Percentiles rank a stretch among this genome's conserved stretches.
Conservation (phyloP, 2,888 invertebrate genomes). For the Sepioteuthis lessoniana region DNA sequence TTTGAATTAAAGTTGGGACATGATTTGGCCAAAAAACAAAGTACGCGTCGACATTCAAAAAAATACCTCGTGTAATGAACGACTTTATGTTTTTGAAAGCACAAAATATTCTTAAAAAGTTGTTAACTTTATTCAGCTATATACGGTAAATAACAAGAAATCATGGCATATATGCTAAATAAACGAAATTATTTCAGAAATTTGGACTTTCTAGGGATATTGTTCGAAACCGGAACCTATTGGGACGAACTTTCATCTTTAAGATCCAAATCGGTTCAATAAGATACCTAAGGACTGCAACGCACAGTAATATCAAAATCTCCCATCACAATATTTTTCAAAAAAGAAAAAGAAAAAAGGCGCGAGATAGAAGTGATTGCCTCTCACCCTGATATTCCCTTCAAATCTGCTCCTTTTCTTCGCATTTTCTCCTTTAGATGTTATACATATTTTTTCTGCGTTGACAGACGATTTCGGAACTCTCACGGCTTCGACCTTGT, state of each 20-base stretch:
- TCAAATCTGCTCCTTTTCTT: neutral
- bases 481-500: slow-evolving; percentile 1
- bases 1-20: no score
- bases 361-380: neutral
- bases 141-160: no score
- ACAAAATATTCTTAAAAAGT: no score
- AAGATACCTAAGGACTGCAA: neutral
- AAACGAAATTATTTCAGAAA: no score
- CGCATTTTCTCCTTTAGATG: neutral
- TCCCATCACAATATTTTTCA: neutral
- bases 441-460: neutral
- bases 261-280: neutral
- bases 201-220: neutral
- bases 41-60: no score
- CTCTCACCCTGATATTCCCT: neutral
- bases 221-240: neutral
- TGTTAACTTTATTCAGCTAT: no score
- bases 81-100: no score
- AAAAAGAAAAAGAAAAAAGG: neutral
- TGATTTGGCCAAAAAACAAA: no score
- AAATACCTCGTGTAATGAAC: no score
- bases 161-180: no score
- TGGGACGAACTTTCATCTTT: neutral
- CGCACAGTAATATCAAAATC: neutral
- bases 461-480: slow-evolving; percentile 18